Conservation (phyloP, 2,113 vertebrate genomes). For the Tapirus terrestris region DNA sequence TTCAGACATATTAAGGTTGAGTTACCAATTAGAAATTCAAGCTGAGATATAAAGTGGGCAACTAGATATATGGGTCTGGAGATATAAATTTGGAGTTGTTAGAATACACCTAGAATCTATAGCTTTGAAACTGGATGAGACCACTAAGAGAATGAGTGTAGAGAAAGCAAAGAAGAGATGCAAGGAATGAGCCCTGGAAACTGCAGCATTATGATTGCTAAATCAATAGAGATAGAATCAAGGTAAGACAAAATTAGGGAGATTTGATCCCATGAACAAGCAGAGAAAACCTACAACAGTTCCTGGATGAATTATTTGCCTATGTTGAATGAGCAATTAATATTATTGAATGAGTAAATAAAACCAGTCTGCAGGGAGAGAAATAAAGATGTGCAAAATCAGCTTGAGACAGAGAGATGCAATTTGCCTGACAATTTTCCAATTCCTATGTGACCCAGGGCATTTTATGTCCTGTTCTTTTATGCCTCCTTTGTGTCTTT, state of each 20-base stretch:
- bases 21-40: not conserved
- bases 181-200: not conserved
- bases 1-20: not conserved
- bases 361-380: not conserved
- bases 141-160: not conserved
- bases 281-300: not conserved
- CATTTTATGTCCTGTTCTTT: not conserved
- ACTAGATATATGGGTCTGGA: not conserved
- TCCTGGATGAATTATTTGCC: not conserved
- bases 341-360: not conserved
- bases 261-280: not conserved
- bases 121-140: not conserved
- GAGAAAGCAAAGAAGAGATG: not conserved
- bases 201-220: not conserved
- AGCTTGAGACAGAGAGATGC: not conserved
- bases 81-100: not conserved
- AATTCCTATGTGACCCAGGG: not conserved
- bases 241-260: not conserved
- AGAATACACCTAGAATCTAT: not conserved
- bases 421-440: not conserved
- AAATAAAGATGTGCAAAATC: not conserved
- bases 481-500: not conserved
- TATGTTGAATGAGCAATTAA: not conserved
- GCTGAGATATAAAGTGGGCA: not conserved
- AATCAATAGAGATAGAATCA: not conserved